Evolutionary conservation across 2,113 vertebrate genomes (phyloP).

Genomic region (Cnemophilus loriae): DNA sequence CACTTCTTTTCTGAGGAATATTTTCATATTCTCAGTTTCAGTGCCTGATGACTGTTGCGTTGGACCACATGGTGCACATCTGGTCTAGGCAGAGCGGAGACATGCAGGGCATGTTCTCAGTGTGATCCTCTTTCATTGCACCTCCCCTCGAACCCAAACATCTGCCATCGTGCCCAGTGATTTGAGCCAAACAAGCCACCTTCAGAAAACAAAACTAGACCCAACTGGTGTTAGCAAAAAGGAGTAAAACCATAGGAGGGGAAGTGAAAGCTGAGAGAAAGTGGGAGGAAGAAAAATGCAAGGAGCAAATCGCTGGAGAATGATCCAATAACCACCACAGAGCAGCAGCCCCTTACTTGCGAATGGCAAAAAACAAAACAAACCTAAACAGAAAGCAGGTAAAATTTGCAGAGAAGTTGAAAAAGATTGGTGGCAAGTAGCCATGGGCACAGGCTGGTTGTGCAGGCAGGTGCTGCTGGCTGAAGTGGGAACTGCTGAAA

Average conservation of each 20-base stretch:
- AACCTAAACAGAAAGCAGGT: background rate
- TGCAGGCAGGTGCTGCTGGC: background rate
- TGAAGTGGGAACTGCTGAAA: background rate
- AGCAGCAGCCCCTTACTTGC: background rate
- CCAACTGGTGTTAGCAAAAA: background rate
- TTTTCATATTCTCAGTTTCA: background rate
- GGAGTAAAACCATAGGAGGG: background rate
- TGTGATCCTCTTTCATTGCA: background rate
- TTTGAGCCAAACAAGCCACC: background rate
- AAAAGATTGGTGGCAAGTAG: background rate
- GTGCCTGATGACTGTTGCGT: accelerated
- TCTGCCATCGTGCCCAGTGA: background rate
- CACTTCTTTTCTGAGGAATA: background rate
- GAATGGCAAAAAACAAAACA: background rate
- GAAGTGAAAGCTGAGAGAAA: slow-evolving; percentile 36
- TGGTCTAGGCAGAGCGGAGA: background rate
- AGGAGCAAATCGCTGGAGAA: slow-evolving; percentile 22
- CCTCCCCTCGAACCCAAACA: background rate
- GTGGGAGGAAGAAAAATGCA: slow-evolving; percentile 15
- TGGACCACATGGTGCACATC: background rate
- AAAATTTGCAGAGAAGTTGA: background rate
- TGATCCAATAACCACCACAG: background rate
- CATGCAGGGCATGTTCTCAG: background rate
- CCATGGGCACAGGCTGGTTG: background rate
- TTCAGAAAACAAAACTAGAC: background rate